Evolutionary conservation across 2,113 vertebrate genomes (phyloP).

Genomic region (Dasyornis broadbenti): DNA sequence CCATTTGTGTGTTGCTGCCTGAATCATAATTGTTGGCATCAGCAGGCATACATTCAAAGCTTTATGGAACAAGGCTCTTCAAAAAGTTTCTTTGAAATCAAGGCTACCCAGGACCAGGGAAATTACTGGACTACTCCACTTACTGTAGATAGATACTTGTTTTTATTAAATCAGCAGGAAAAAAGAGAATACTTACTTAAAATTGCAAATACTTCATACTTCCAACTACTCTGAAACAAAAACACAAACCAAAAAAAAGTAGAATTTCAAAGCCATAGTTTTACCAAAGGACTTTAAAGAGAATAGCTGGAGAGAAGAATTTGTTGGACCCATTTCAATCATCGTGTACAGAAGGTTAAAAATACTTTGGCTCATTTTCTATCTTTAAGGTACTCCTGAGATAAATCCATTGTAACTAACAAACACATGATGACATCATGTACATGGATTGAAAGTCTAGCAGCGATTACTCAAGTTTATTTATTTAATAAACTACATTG

Average conservation of each 20-base stretch:
- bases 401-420: not conserved
- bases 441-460: not conserved
- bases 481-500: not conserved
- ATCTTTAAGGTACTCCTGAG: not conserved
- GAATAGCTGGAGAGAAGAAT: not conserved
- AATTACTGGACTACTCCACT: not conserved
- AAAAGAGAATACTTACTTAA: not conserved
- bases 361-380: not conserved
- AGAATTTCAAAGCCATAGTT: not conserved
- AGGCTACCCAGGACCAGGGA: conserved; percentile 4
- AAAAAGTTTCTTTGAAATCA: conserved; percentile 45
- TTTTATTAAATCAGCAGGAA: conserved; percentile 2
- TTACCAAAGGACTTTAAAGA: not conserved
- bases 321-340: not conserved
- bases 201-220: not conserved
- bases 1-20: not conserved
- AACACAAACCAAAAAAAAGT: not conserved
- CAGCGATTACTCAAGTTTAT: not conserved
- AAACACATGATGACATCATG: not conserved
- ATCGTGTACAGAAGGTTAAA: not conserved
- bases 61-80: conserved; percentile 21
- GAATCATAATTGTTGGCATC: conserved; percentile 35
- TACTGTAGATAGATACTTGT: not conserved
- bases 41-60: not conserved
- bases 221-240: not conserved